Conservation (phyloP, 2,888 invertebrate genomes). For the Tillus elongatus region DNA sequence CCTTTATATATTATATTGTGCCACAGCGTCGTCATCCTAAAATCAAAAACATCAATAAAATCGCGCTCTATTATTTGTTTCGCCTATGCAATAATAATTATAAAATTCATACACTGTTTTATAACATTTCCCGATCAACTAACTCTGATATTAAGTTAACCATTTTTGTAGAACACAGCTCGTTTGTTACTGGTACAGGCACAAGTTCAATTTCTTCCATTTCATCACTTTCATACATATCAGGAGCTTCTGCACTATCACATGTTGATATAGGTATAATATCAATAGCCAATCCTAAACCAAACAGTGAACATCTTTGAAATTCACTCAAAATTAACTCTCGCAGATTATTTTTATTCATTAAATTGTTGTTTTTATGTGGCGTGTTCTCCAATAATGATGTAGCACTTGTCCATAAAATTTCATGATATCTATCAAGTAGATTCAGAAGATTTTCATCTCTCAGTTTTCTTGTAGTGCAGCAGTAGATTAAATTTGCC, state of each 20-base stretch:
- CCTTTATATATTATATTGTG: too few relatives aligned
- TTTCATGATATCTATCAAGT: conserved; percentile 51
- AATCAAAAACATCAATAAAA: too few relatives aligned
- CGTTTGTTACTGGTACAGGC: conserved; percentile 44
- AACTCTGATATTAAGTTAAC: conserved; percentile 59
- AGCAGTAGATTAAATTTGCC: conserved; percentile 57
- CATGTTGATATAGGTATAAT: conserved; percentile 65
- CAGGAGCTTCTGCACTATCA: conserved; percentile 61
- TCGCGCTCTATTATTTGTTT: too few relatives aligned
- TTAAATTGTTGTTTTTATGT: conserved; percentile 9
- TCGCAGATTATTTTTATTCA: conserved; percentile 10
- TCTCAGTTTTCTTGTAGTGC: conserved; percentile 55
- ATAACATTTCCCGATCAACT: conserved; percentile 52
- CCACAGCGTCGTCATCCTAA: too few relatives aligned
- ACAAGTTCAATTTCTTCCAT: conserved; percentile 31
- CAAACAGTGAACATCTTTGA: conserved; percentile 54
- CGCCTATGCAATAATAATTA: too few relatives aligned
- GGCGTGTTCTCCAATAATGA: conserved; percentile 43
- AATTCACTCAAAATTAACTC: conserved; percentile 49
- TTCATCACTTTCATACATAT: conserved; percentile 50
- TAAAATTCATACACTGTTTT: too few relatives aligned
- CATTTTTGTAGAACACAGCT: conserved; percentile 57
- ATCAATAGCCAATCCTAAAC: conserved; percentile 59
- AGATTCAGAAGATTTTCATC: conserved; percentile 49
- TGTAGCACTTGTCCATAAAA: conserved; percentile 48